Evolutionary conservation across 2,113 vertebrate species (phyloP).

Genomic region (Labeo catla): DNA sequence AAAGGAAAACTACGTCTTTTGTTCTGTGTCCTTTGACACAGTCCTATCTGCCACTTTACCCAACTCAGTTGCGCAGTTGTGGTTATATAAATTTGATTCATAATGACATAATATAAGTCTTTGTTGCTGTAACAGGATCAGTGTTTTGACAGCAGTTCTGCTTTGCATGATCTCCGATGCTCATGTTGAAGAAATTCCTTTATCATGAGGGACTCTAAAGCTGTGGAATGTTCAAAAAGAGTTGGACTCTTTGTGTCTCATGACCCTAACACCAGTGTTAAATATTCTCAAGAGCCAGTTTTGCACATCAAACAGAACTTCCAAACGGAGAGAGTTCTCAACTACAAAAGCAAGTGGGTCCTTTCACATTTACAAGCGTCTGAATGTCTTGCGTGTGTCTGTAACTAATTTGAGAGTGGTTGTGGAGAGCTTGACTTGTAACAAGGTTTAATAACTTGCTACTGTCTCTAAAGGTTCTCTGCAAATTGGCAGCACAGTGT

Average conservation of each 20-base stretch:
- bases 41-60: background rate
- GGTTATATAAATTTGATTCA: background rate
- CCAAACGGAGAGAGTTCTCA: background rate
- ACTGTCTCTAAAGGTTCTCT: background rate
- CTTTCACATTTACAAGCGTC: background rate
- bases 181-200: background rate
- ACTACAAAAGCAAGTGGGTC: background rate
- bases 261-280: slow-evolving; percentile 2
- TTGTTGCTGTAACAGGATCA: slow-evolving; percentile 9
- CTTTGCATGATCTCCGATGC: background rate
- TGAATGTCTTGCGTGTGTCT: slow-evolving; percentile 12
- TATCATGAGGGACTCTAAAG: background rate
- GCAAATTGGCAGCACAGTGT: background rate
- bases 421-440: background rate
- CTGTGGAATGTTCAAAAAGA: background rate
- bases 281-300: background rate
- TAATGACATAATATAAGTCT: background rate
- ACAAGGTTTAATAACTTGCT: slow-evolving; percentile 1
- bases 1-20: background rate
- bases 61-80: background rate
- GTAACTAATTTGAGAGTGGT: background rate
- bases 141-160: slow-evolving; percentile 6
- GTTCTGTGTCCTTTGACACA: background rate
- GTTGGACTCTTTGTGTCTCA: background rate
- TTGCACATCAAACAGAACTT: slow-evolving; percentile 15